Conservation (phyloP, 1,140 invertebrate species). For the Ruditapes philippinarum region DNA sequence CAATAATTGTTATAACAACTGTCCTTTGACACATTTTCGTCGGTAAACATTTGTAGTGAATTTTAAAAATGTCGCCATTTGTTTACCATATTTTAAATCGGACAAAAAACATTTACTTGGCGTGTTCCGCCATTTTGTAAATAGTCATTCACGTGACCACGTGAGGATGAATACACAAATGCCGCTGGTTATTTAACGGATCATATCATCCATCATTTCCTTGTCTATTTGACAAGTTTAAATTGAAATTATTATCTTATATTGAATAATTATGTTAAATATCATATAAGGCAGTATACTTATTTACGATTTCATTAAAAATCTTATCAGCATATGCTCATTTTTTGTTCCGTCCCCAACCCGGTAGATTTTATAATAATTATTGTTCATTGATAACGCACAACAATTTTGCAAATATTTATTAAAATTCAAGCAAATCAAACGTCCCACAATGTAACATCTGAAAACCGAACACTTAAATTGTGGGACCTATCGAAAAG, state of each 20-base stretch:
- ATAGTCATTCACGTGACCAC: not conserved
- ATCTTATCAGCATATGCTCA: too few relatives aligned
- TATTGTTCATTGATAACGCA: too few relatives aligned
- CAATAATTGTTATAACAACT: not conserved
- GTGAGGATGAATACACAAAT: not conserved
- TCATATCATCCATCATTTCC: constrained; percentile 2
- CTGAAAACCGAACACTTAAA: too few relatives aligned
- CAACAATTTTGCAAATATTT: too few relatives aligned
- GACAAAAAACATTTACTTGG: not conserved
- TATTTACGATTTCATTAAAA: too few relatives aligned
- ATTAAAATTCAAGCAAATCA: too few relatives aligned
- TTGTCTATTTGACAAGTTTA: not conserved
- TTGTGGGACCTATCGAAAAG: too few relatives aligned
- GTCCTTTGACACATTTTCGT: not conserved
- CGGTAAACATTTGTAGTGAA: not conserved
- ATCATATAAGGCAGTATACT: too few relatives aligned
- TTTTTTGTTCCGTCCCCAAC: too few relatives aligned
- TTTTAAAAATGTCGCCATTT: not conserved
- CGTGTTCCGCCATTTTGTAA: constrained; percentile 12
- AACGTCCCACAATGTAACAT: too few relatives aligned
- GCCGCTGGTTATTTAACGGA: not conserved
- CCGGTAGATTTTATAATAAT: too few relatives aligned
- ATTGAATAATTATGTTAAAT: not conserved
- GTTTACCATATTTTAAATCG: not conserved
- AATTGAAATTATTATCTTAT: not conserved